Percentiles rank a stretch among this genome's conserved stretches.
Conservation (phyloP, 1,140 invertebrate species). For the Copidosoma floridanum region DNA sequence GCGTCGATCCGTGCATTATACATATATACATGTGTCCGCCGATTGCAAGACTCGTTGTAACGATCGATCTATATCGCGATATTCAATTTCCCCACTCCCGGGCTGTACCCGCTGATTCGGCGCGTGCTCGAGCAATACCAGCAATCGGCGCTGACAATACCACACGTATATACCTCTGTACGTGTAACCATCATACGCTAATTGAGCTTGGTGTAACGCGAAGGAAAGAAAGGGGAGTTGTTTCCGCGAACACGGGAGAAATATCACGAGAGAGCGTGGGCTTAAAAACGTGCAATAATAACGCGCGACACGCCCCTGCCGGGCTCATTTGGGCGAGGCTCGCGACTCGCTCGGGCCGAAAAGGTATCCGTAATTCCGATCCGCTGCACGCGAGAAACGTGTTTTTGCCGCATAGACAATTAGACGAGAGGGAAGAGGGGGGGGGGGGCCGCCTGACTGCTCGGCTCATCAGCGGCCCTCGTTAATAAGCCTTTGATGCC, state of each 20-base stretch:
- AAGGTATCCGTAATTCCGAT: constrained; percentile 43
- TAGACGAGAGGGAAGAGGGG: constrained; percentile 26
- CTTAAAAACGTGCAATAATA: too few species aligned
- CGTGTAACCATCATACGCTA: too few species aligned
- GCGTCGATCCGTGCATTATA: not conserved
- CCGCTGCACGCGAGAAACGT: constrained; percentile 47
- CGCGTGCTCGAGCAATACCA: not conserved
- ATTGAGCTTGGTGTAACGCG: too few species aligned
- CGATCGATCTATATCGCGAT: too few species aligned
- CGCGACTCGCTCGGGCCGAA: constrained; percentile 34
- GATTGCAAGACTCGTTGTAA: constrained; percentile 30
- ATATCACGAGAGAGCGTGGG: too few species aligned
- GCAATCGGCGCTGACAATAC: too few species aligned
- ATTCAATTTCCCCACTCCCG: too few species aligned
- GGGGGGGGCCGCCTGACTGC: too few species aligned
- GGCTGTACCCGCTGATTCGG: not conserved
- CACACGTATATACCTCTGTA: too few species aligned
- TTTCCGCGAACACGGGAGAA: too few species aligned
- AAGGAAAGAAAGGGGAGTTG: too few species aligned
- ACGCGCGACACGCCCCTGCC: constrained; percentile 50
- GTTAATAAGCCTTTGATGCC: constrained; percentile 32
- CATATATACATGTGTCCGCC: constrained; percentile 32
- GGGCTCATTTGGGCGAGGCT: constrained; percentile 50
- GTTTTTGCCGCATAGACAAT: constrained; percentile 38
- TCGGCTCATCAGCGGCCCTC: constrained; percentile 32